These are phyloP conservation scores for Amblyornis subalaris DNA, from an alignment of 2,113 vertebrate species.

Conservation along the genomic window DNA sequence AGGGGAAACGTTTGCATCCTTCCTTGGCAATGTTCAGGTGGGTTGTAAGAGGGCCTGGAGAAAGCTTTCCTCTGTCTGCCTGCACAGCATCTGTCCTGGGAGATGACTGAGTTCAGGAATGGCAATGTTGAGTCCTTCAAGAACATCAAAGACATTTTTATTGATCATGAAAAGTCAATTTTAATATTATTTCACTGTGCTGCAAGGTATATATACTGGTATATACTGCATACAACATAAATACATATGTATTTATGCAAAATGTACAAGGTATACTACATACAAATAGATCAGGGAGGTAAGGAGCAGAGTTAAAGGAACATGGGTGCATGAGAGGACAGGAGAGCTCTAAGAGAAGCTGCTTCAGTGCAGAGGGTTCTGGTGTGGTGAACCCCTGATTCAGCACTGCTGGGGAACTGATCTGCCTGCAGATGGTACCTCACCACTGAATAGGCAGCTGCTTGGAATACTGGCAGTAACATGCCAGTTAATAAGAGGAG, in stretches of 20 bases:
- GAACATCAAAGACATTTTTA: not conserved
- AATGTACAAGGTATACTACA: fast-evolving
- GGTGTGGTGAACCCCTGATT: not conserved
- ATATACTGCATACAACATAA: not conserved
- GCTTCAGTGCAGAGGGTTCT: not conserved
- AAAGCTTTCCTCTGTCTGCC: not conserved
- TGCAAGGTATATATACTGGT: not conserved
- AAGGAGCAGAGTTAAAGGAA: not conserved
- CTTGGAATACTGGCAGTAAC: not conserved
- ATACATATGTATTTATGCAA: not conserved
- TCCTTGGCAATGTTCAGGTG: not conserved
- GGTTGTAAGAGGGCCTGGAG: not conserved
- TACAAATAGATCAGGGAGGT: not conserved
- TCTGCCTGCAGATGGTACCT: not conserved
- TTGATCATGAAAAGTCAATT: not conserved
- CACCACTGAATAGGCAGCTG: not conserved
- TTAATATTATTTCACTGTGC: not conserved
- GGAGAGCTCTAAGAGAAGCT: not conserved
- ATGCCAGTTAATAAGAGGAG: not conserved
- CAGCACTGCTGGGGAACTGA: not conserved
- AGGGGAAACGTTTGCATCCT: not conserved
- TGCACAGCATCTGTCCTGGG: not conserved
- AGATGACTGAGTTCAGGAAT: not conserved
- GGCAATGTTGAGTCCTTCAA: not conserved
- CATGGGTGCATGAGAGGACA: not conserved